Percentiles rank a stretch among this genome's conserved stretches.
These are phyloP conservation scores for Tetraneura akinire DNA, from an alignment of 1,140 invertebrate genomes.

Conservation along the genomic window DNA sequence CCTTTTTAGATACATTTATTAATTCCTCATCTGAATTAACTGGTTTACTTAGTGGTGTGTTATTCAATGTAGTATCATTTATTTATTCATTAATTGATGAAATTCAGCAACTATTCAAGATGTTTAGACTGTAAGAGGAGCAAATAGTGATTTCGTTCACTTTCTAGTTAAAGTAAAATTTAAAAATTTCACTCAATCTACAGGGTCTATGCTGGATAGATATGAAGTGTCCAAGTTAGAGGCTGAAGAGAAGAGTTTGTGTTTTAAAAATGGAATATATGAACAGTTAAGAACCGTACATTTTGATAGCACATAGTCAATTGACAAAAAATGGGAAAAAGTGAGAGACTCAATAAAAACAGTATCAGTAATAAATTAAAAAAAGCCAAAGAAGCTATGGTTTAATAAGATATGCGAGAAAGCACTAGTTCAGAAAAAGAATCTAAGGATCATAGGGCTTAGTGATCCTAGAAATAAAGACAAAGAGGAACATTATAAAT, in stretches of 20 bases:
- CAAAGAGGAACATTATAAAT: conserved; percentile 10
- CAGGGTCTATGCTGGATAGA: not conserved
- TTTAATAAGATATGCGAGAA: not conserved
- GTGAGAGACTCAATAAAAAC: not conserved
- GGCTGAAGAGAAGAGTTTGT: not conserved
- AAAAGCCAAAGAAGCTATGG: not conserved
- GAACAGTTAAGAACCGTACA: not conserved
- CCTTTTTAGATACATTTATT: conserved; percentile 52
- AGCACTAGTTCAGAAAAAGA: too few relatives aligned
- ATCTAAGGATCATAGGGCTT: not conserved
- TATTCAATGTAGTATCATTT: not conserved
- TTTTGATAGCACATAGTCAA: not conserved
- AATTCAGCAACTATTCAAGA: not conserved
- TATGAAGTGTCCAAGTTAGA: not conserved
- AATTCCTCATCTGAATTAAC: not conserved
- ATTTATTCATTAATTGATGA: not conserved
- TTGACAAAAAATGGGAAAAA: not conserved
- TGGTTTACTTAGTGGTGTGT: not conserved
- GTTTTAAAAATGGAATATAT: not conserved
- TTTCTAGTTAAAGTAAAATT: too few relatives aligned
- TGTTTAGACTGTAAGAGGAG: not conserved
- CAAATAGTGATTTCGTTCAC: not conserved
- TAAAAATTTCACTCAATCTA: not conserved
- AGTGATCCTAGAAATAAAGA: not conserved
- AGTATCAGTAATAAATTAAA: conserved; percentile 5